Conservation (phyloP, 1,140 invertebrate species). For the Caligus rogercresseyi region DNA sequence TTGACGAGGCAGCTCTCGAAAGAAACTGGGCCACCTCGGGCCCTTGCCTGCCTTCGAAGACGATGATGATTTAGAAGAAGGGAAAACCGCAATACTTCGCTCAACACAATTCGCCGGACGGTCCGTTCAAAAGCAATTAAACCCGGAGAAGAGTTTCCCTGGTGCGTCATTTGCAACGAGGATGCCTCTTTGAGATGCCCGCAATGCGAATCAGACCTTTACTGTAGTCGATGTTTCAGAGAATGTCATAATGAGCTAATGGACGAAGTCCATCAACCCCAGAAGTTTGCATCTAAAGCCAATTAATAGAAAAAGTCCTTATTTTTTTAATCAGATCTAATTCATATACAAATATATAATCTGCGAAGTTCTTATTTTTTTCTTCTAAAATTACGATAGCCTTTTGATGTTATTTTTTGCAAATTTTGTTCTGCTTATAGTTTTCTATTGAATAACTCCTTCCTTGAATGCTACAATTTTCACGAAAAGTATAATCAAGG, state of each 20-base stretch:
- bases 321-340: too few species aligned
- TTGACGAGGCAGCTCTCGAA: background rate
- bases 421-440: too few species aligned
- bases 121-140: background rate
- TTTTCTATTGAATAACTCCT: too few species aligned
- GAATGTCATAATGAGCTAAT: constrained; percentile 32
- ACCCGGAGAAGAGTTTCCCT: constrained; percentile 37
- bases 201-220: constrained; percentile 49
- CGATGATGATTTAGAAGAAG: background rate
- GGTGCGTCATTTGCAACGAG: constrained; percentile 56
- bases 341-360: too few species aligned
- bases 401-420: too few species aligned
- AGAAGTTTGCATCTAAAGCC: background rate
- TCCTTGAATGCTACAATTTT: too few species aligned
- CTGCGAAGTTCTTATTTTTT: too few species aligned
- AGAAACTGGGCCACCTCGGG: background rate
- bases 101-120: background rate
- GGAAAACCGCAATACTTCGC: background rate
- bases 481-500: too few species aligned
- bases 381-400: too few species aligned
- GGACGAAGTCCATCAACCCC: background rate
- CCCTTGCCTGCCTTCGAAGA: background rate
- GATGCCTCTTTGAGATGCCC: constrained; percentile 46
- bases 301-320: too few species aligned
- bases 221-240: constrained; percentile 44